Conservation (phyloP, 2,113 vertebrate species). For the Irena cyanogastra region DNA sequence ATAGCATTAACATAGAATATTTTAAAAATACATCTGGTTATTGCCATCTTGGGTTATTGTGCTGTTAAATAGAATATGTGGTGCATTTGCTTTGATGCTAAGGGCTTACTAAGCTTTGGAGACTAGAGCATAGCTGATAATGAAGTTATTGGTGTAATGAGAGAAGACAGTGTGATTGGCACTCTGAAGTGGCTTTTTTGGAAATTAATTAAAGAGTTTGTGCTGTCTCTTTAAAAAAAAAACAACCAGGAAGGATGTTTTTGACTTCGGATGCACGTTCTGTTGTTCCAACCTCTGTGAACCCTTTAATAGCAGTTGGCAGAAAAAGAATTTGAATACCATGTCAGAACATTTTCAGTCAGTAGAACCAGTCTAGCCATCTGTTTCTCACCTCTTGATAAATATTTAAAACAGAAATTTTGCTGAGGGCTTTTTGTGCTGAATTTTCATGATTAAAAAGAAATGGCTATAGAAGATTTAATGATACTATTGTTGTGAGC, state of each 20-base stretch:
- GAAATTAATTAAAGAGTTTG: conserved; percentile 7
- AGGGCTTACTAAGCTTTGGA: not conserved
- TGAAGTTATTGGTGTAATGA: not conserved
- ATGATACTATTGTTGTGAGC: conserved; percentile 10
- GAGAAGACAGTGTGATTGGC: not conserved
- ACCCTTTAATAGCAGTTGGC: conserved; percentile 14
- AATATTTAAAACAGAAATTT: conserved; percentile 55
- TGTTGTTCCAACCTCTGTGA: not conserved
- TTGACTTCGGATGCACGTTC: not conserved
- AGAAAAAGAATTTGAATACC: not conserved
- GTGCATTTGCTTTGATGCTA: not conserved
- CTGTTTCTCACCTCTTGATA: conserved; percentile 58
- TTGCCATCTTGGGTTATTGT: not conserved
- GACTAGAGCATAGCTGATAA: not conserved
- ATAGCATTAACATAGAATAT: not conserved
- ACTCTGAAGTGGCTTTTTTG: conserved; percentile 8
- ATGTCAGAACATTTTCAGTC: conserved; percentile 6
- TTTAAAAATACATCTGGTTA: not conserved
- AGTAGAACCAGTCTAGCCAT: conserved; percentile 52
- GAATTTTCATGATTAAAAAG: conserved; percentile 17
- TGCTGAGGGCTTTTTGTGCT: conserved; percentile 32
- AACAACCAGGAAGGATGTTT: not conserved
- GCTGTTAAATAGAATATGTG: not conserved
- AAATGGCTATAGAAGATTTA: not conserved
- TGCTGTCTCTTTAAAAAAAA: not conserved